Evolutionary conservation across 2,797 vertebrate species (phyloP).

Genomic region (Garrulus glandarius): DNA sequence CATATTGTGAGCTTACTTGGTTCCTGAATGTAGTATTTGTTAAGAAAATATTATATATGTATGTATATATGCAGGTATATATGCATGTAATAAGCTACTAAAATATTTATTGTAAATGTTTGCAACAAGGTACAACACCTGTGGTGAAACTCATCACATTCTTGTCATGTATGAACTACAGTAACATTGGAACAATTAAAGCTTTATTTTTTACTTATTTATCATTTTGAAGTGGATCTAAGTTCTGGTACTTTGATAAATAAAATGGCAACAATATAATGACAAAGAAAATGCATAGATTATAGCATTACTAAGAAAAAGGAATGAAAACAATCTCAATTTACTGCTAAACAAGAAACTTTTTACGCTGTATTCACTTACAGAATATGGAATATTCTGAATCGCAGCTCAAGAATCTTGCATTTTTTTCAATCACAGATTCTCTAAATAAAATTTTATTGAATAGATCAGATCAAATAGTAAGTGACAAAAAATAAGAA

Average conservation of each 20-base stretch:
- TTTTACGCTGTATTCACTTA: neutral
- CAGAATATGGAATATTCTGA: neutral
- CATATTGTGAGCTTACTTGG: neutral
- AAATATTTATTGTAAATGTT: neutral
- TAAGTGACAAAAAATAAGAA: neutral
- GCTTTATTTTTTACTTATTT: neutral
- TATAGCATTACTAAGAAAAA: neutral
- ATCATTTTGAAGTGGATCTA: neutral
- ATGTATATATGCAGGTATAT: too few species aligned
- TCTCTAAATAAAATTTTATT: constrained; percentile 35
- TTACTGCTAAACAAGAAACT: neutral
- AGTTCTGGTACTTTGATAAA: neutral
- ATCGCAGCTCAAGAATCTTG: neutral
- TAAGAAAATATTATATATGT: neutral
- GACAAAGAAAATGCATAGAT: neutral
- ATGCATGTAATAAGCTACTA: neutral
- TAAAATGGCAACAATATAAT: neutral
- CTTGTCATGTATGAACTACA: neutral
- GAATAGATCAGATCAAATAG: neutral
- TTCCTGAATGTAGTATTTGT: neutral
- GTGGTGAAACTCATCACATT: neutral
- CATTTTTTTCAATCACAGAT: neutral
- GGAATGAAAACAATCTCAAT: neutral
- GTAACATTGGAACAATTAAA: neutral
- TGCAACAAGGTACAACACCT: neutral